Conservation (phyloP, 2,797 vertebrate genomes). For the Oreochromis mossambicus region DNA sequence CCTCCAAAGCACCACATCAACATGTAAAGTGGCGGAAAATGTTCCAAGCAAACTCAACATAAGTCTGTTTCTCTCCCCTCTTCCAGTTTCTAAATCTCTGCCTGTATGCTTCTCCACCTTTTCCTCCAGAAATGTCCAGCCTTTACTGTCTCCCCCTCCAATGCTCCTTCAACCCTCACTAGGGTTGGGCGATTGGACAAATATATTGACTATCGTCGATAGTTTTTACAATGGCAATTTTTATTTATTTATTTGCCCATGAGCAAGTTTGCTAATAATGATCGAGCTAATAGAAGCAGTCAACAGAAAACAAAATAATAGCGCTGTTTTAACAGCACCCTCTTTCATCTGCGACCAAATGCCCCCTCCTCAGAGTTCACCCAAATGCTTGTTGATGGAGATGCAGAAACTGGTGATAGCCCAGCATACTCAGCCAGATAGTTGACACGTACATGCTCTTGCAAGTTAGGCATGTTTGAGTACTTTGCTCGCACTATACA, state of each 20-base stretch:
- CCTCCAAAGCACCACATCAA: background rate
- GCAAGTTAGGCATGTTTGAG: rapidly evolving
- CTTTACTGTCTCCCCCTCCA: background rate
- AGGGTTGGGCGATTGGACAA: rapidly evolving
- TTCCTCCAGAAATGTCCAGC: background rate
- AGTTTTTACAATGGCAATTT: background rate
- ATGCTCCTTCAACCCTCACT: background rate
- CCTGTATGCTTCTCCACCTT: background rate
- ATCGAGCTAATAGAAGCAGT: background rate
- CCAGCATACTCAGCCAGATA: background rate
- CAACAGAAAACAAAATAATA: background rate
- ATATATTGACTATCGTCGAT: rapidly evolving
- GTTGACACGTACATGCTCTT: rapidly evolving
- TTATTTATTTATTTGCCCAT: background rate
- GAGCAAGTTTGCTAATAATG: background rate
- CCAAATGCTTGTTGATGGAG: background rate
- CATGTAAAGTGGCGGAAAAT: background rate
- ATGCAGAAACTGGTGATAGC: rapidly evolving
- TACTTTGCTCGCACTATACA: rapidly evolving
- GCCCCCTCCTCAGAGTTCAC: too few relatives aligned
- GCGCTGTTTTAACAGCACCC: too few relatives aligned
- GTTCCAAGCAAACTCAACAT: rapidly evolving
- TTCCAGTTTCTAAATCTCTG: background rate
- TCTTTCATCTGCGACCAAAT: too few relatives aligned
- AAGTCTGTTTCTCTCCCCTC: background rate